phyloP scores from a whole-genome alignment of 2,797 vertebrate species.

The Eremophila alpestris region DNA sequence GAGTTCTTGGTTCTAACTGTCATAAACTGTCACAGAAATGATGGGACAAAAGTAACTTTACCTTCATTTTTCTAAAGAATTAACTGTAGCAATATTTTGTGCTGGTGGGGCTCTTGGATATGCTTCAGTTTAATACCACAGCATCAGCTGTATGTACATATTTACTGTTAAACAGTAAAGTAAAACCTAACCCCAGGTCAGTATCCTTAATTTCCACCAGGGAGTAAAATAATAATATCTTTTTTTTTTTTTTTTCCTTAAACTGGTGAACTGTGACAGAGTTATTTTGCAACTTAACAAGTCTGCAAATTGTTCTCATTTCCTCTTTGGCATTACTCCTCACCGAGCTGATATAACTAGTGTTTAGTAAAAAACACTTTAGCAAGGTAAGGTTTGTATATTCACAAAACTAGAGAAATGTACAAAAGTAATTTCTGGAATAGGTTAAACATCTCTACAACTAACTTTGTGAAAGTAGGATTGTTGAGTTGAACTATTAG shows the following conservation, averaged over 20 bases:
- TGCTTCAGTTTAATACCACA: neutral
- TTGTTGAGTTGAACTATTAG: slow-evolving; percentile 57
- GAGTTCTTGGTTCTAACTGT: neutral
- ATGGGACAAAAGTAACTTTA: neutral
- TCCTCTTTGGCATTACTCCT: slow-evolving; percentile 7
- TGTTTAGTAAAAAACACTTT: slow-evolving; percentile 17
- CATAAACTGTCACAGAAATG: neutral
- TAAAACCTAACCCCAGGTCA: neutral
- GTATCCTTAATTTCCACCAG: slow-evolving; percentile 1
- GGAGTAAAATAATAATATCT: neutral
- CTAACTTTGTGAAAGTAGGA: slow-evolving; percentile 56
- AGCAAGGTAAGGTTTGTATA: slow-evolving; percentile 24
- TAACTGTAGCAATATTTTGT: neutral
- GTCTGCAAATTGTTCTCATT: slow-evolving; percentile 46
- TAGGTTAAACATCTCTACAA: slow-evolving; percentile 23
- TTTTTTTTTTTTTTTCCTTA: neutral
- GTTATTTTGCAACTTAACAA: slow-evolving; percentile 43
- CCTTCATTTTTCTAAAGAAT: slow-evolving; percentile 8
- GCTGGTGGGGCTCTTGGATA: neutral
- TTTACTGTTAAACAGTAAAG: neutral
- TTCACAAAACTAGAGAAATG: neutral
- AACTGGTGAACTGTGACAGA: neutral
- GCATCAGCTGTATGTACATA: neutral
- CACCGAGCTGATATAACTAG: neutral
- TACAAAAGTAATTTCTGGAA: slow-evolving; percentile 14